Evolutionary conservation across 2,113 vertebrate genomes (phyloP), one percentile per base, ranked within the genome.

Genomic region (Aramus guarauna): DNA sequence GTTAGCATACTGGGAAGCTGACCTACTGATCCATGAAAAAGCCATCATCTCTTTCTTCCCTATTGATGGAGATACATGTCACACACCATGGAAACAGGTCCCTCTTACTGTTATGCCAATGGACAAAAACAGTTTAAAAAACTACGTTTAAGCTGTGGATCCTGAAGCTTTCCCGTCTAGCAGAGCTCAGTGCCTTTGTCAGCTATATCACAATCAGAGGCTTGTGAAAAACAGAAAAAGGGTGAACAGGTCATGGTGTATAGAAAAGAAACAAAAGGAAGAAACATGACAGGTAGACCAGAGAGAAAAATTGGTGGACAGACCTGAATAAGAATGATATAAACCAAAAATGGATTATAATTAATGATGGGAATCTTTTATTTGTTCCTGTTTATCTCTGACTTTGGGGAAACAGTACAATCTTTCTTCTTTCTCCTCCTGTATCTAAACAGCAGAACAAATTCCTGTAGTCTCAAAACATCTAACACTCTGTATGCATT

Each of bases 291-390:
- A 56, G 11, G 36, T 29, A 15, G 21, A 73, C 32, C 11, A 39
- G 14, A 53, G 21, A 67, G 24, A 48, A 73, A 78, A 85, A 18
- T 2, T 8, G 8, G 26, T 66, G 22, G 20, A 37, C 20, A 78
- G 62, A 72, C 5, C 4, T 7, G 15, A 36, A 60, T 78, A 85
- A 71, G 0, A 62, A 76, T 23, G 4, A 8, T 75, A 56, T 4
- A 0, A 19, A 41, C 52, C 26, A 36, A 53, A 81, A 55, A 76
- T 5, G 0, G 9, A 20, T 52, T 15, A 4, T 4, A 52, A 34
- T 37, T 21, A 64, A 71, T 17, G 5, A n/a, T 30, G 13, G 2
- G 16, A 7, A 17, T 5, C 15, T 88, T 78, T 73, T 55, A 10
- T 80, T 92, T 84, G 18, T 80, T 90, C 47, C 11, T 34, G 82